Evolutionary conservation across 2,888 invertebrate genomes (phyloP).

Genomic region (Cosmia pyralina): DNA sequence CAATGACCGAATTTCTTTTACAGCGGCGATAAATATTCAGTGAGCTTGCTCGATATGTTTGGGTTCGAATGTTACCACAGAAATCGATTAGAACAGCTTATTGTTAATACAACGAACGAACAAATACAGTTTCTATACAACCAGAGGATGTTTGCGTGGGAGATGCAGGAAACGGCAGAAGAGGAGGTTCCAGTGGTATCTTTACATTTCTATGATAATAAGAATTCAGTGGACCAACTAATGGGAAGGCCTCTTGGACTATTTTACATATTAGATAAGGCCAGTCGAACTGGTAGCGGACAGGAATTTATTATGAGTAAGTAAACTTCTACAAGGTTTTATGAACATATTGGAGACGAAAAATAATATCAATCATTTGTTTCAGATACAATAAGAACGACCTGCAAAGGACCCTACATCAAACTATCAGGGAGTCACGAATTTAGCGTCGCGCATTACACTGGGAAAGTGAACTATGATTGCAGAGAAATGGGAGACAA

Average conservation of each 20-base stretch:
- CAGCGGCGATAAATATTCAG: constrained; percentile 95
- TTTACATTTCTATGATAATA: constrained; percentile 96
- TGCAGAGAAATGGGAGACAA: constrained; percentile 95
- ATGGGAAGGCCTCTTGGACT: constrained; percentile 95
- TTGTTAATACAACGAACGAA: constrained; percentile 97
- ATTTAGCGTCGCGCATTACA: constrained; percentile 97
- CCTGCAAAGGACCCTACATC: constrained; percentile 89
- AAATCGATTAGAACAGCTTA: constrained; percentile 96
- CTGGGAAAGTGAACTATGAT: constrained; percentile 96
- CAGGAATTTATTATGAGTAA: constrained; percentile 93
- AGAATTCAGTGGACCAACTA: constrained; percentile 96
- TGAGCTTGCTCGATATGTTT: constrained; percentile 96
- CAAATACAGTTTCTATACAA: constrained; percentile 98
- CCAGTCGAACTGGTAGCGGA: constrained; percentile 93
- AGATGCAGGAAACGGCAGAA: constrained; percentile 94
- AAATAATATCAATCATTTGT: constrained; percentile 45
- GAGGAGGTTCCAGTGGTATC: constrained; percentile 94
- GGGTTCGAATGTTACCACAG: constrained; percentile 97
- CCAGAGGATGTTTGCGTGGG: constrained; percentile 97
- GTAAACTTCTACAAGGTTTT: constrained; percentile 44
- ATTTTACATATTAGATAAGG: constrained; percentile 96
- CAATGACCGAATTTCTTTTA: constrained; percentile 69
- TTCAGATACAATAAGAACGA: constrained; percentile 90
- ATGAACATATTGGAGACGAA: neutral
- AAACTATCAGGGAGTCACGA: constrained; percentile 91